Evolutionary conservation across 2,797 vertebrate species (phyloP).

Genomic region (Eulemur albifrons): DNA sequence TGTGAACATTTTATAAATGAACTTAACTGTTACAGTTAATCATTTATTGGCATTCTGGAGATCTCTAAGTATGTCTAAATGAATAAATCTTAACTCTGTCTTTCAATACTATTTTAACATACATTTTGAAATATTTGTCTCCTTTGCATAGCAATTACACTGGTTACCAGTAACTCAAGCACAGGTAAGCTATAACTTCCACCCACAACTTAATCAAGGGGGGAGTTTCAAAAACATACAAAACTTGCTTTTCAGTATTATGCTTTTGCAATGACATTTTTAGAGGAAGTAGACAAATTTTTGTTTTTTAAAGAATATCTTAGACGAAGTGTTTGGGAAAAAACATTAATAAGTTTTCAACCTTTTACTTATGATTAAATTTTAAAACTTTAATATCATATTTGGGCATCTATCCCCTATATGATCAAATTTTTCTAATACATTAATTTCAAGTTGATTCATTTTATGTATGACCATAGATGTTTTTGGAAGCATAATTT

Average conservation of each 20-base stretch:
- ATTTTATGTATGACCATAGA: not conserved
- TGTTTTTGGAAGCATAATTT: not conserved
- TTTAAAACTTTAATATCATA: not conserved
- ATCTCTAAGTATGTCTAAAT: not conserved
- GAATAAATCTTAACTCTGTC: not conserved
- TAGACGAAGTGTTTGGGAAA: not conserved
- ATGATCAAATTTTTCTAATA: not conserved
- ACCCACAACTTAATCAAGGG: not conserved
- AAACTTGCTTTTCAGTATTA: not conserved
- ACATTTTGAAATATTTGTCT: constrained; percentile 30
- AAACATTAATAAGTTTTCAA: not conserved
- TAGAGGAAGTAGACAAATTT: not conserved
- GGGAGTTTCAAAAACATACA: not conserved
- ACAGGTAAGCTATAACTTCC: constrained; percentile 39
- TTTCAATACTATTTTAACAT: not conserved
- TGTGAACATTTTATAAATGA: not conserved
- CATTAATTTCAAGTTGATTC: not conserved
- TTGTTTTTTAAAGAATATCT: not conserved
- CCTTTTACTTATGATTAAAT: not conserved
- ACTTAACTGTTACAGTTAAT: not conserved
- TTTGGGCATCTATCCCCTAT: not conserved
- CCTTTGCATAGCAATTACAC: constrained; percentile 19
- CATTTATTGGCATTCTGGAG: not conserved
- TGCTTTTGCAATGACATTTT: not conserved
- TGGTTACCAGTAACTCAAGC: not conserved